phyloP scores from a whole-genome alignment of 1,140 invertebrate species.

The Bombus turneri region DNA sequence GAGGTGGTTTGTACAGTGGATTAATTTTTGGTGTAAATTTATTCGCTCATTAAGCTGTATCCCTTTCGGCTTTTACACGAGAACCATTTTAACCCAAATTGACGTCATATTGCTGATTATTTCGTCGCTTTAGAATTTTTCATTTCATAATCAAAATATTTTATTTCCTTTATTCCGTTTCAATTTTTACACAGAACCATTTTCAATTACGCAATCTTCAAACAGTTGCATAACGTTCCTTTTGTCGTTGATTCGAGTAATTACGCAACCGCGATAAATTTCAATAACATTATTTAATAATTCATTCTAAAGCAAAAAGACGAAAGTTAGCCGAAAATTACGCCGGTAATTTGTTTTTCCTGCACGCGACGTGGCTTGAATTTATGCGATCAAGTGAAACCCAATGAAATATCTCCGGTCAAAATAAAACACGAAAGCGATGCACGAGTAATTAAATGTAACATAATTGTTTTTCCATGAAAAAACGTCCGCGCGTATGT shows the following conservation, averaged over 20 bases:
- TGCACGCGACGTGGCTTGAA: not conserved
- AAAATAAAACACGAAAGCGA: not conserved
- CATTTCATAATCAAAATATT: not conserved
- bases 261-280: not conserved
- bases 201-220: not conserved
- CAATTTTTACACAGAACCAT: not conserved
- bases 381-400: not conserved
- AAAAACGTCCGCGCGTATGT: not conserved
- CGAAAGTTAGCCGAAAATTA: not conserved
- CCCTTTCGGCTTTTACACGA: not conserved
- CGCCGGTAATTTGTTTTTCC: conserved; percentile 2
- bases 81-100: conserved; percentile 28
- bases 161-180: not conserved
- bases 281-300: not conserved
- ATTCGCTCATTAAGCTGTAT: conserved; percentile 29
- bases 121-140: not conserved
- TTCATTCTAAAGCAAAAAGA: not conserved
- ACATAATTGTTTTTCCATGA: not conserved
- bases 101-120: not conserved
- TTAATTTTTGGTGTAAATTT: conserved; percentile 39
- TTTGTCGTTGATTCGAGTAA: not conserved
- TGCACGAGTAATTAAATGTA: not conserved
- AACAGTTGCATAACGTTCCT: not conserved
- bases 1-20: not conserved
- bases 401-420: conserved; percentile 2